Percentiles rank a stretch among this genome's conserved stretches.
Conservation (phyloP, 2,113 vertebrate species). For the Rhagologus leucostigma region DNA sequence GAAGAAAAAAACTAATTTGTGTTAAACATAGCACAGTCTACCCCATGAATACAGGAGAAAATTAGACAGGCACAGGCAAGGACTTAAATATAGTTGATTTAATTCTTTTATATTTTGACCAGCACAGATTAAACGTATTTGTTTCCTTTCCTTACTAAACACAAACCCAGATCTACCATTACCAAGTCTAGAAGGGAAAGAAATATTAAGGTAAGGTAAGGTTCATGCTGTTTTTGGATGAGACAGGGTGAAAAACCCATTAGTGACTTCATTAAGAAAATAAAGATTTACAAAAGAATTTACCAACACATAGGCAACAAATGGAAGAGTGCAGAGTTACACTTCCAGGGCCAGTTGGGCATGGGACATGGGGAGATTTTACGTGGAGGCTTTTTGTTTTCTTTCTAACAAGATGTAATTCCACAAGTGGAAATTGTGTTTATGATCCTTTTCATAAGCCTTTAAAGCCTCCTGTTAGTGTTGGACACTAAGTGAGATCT, state of each 20-base stretch:
- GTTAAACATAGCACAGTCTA: background rate
- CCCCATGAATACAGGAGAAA: background rate
- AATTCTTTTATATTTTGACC: background rate
- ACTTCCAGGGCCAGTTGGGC: background rate
- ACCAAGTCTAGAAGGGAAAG: background rate
- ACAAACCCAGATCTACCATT: background rate
- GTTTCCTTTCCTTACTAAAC: background rate
- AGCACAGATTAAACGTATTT: background rate
- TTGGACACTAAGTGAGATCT: conserved; percentile 29
- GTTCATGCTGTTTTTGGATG: conserved; percentile 41
- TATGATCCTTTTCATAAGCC: conserved; percentile 50
- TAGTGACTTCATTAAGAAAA: conserved; percentile 51
- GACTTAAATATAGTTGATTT: background rate
- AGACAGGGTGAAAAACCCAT: background rate
- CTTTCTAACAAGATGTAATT: conserved; percentile 6
- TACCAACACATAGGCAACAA: background rate
- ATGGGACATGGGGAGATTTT: background rate
- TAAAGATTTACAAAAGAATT: conserved; percentile 29
- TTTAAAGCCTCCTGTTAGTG: conserved; percentile 62
- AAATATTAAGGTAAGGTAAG: background rate
- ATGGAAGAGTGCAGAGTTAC: background rate
- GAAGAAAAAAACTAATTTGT: background rate
- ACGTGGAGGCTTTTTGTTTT: background rate
- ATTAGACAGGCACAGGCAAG: background rate
- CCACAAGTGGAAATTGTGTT: conserved; percentile 32